phyloP scores from a whole-genome alignment of 2,797 vertebrate genomes.

The Tragelaphus eurycerus region DNA sequence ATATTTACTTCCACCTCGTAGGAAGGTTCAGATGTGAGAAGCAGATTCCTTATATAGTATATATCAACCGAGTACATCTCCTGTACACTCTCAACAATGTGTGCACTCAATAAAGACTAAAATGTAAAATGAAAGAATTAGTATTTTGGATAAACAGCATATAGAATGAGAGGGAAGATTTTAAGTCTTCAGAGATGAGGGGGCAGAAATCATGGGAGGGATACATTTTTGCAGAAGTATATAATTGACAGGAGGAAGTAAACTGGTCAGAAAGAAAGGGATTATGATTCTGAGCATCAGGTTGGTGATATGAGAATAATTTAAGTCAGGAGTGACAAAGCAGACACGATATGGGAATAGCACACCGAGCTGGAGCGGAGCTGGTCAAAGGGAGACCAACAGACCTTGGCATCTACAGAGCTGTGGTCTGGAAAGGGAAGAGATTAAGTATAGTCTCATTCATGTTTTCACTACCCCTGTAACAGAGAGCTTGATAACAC shows the following conservation, averaged over 20 bases:
- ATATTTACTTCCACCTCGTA: not conserved
- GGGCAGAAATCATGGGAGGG: not conserved
- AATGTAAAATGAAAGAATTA: not conserved
- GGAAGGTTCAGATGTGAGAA: not conserved
- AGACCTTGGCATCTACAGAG: not conserved
- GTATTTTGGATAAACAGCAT: not conserved
- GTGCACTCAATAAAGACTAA: not conserved
- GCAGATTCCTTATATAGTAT: not conserved
- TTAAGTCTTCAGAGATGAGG: not conserved
- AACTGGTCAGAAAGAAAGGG: not conserved
- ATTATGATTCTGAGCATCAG: not conserved
- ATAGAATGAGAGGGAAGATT: not conserved
- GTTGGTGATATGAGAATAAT: not conserved
- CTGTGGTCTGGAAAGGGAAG: not conserved
- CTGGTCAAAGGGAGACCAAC: fast-evolving
- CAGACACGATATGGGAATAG: not conserved
- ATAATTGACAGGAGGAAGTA: not conserved
- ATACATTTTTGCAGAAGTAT: not conserved
- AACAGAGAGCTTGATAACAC: not conserved
- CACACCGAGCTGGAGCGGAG: fast-evolving
- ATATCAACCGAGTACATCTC: not conserved
- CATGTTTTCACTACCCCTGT: not conserved
- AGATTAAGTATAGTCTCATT: not conserved
- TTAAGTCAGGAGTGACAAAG: not conserved
- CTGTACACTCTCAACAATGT: not conserved